phyloP scores from a whole-genome alignment of 2,797 vertebrate genomes.

The Poecilia gillii region DNA sequence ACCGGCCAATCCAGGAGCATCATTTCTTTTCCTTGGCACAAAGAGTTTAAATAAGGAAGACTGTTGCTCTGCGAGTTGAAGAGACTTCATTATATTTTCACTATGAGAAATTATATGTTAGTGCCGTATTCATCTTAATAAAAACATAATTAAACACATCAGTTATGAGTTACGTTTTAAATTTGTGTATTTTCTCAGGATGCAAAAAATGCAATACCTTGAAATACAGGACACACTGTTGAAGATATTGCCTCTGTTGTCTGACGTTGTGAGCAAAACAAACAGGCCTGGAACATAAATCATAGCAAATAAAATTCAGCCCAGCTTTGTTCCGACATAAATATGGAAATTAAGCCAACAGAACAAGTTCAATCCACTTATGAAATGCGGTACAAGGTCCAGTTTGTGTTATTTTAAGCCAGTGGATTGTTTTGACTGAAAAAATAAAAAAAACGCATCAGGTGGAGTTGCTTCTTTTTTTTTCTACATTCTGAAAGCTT shows the following conservation, averaged over 20 bases:
- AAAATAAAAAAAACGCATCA: neutral
- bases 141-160: neutral
- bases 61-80: neutral
- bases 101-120: neutral
- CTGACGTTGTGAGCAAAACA: neutral
- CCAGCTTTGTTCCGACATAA: neutral
- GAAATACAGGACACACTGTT: neutral
- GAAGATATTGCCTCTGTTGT: neutral
- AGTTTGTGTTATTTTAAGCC: constrained; percentile 11
- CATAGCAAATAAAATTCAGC: neutral
- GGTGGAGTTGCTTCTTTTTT: constrained; percentile 10
- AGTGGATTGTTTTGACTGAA: constrained; percentile 15
- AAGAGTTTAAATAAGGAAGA: neutral
- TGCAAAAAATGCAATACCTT: no score
- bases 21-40: no score
- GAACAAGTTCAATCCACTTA: neutral
- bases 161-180: neutral
- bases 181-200: neutral
- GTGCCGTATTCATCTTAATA: neutral
- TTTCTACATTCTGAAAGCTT: neutral
- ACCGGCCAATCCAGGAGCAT: no score
- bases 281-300: neutral
- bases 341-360: constrained; percentile 26
- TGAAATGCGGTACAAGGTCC: neutral
- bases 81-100: neutral